phyloP scores from a whole-genome alignment of 2,113 vertebrate genomes.

The Eubucco bourcierii region DNA sequence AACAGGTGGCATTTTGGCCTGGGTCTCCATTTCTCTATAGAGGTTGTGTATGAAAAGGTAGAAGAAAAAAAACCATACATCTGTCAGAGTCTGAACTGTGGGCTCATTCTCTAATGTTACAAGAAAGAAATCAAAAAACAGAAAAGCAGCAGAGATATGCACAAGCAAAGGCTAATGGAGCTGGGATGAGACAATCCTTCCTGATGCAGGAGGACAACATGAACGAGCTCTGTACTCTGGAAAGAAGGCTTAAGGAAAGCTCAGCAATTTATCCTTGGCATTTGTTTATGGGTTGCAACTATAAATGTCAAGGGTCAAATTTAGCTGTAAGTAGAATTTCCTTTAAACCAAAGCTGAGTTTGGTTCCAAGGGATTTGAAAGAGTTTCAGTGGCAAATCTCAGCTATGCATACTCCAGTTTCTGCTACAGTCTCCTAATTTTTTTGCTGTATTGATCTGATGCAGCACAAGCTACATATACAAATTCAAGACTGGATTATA shows the following conservation, averaged over 20 bases:
- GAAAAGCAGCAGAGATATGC: background rate
- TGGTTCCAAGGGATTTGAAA: background rate
- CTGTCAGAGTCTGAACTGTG: background rate
- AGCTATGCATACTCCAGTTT: background rate
- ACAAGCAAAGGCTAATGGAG: background rate
- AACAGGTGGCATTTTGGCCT: background rate
- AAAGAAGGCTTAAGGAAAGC: background rate
- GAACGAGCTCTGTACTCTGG: background rate
- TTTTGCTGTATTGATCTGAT: background rate
- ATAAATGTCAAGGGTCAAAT: background rate
- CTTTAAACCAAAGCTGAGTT: background rate
- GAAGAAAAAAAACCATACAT: background rate
- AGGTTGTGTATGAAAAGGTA: background rate
- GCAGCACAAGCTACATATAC: background rate
- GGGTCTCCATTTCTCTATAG: background rate
- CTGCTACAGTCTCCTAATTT: background rate
- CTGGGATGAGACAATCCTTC: background rate
- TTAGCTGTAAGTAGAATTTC: background rate
- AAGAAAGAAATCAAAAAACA: background rate
- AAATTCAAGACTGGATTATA: background rate
- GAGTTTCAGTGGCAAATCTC: background rate
- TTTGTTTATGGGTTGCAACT: background rate
- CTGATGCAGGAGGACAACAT: background rate
- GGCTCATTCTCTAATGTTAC: background rate
- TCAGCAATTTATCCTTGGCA: background rate